Evolutionary conservation across 2,888 invertebrate species (phyloP).

Genomic region (Diaprepes abbreviatus): DNA sequence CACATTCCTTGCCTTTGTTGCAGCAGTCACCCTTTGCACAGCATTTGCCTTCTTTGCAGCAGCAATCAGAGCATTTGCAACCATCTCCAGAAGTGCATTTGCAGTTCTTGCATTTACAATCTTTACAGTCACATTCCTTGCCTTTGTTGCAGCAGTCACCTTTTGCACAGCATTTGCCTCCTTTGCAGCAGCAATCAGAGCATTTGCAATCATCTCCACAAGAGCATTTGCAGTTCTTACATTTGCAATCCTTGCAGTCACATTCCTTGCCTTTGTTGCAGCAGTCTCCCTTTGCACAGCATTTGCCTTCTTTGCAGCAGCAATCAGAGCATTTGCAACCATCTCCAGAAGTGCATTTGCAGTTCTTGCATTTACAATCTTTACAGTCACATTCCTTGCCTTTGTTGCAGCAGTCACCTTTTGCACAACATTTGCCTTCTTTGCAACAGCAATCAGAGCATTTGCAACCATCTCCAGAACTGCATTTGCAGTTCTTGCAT

Average conservation of each 20-base stretch:
- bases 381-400: background rate
- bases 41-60: background rate
- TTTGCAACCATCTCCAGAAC: too few relatives aligned
- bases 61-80: background rate
- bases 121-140: slow-evolving; percentile 6
- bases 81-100: background rate
- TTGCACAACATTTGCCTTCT: too few relatives aligned
- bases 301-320: background rate
- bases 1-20: too few relatives aligned
- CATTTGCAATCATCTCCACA: background rate
- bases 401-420: slow-evolving; percentile 11
- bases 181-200: too few relatives aligned
- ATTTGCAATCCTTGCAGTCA: slow-evolving; percentile 4
- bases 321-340: too few relatives aligned
- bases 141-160: background rate
- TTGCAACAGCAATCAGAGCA: too few relatives aligned
- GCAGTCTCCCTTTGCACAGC: background rate
- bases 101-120: slow-evolving; percentile 8
- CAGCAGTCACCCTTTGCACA: too few relatives aligned
- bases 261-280: background rate
- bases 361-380: background rate
- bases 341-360: slow-evolving; percentile 14
- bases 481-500: too few relatives aligned
- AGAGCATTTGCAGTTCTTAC: background rate
- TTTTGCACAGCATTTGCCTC: slow-evolving; percentile 5